Percentiles rank a stretch among this genome's conserved stretches.
These are phyloP conservation scores for Cygnus buccinator DNA, from an alignment of 2,113 vertebrate genomes.

Conservation along the genomic window DNA sequence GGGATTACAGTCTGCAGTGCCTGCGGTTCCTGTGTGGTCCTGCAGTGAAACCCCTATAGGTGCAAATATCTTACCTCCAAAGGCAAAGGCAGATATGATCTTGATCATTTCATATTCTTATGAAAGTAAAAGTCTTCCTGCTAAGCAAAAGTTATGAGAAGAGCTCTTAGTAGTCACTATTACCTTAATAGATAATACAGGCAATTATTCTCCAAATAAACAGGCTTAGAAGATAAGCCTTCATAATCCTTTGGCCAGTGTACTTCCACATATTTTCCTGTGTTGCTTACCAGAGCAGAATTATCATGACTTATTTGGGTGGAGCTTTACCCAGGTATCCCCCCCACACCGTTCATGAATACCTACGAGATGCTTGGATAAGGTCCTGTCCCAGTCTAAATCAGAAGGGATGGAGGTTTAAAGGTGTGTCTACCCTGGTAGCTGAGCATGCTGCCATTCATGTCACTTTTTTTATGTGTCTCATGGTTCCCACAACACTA, in stretches of 20 bases:
- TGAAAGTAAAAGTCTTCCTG: not conserved
- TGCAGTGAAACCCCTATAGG: not conserved
- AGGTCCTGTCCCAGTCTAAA: not conserved
- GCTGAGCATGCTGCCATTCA: not conserved
- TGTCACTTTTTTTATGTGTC: not conserved
- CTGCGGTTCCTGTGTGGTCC: not conserved
- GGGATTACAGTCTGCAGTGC: not conserved
- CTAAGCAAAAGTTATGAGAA: not conserved
- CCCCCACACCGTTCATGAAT: not conserved
- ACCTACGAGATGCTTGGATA: not conserved
- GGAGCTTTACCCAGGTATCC: not conserved
- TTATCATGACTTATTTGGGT: not conserved
- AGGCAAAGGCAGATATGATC: not conserved
- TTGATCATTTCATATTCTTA: not conserved
- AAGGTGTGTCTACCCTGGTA: not conserved
- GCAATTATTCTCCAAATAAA: slow-evolving; percentile 7
- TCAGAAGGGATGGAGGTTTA: not conserved
- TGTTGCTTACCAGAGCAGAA: not conserved
- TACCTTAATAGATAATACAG: not conserved
- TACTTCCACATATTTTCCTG: not conserved
- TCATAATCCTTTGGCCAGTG: not conserved
- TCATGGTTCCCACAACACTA: not conserved
- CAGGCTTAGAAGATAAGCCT: not conserved
- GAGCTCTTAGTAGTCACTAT: not conserved
- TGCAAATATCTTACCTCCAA: not conserved